Base-by-base conservation (phyloP, 2,888 invertebrate genomes). In the Eristalis pertinax region DNA sequence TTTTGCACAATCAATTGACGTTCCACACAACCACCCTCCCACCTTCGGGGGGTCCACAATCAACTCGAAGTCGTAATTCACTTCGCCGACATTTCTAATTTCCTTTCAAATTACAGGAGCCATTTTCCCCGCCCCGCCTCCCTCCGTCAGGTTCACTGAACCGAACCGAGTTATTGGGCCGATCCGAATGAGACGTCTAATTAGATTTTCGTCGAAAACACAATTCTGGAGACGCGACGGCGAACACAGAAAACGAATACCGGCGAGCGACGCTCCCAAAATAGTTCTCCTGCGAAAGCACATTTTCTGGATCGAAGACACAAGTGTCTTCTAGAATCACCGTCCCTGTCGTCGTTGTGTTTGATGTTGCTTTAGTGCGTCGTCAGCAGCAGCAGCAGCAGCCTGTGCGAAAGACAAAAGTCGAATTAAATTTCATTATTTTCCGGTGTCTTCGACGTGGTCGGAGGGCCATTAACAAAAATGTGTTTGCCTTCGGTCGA, bases 361-460 rank as follows among this genome's bases (percentile, higher is more conserved):
- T n/a, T 2, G 50, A 19, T 19, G 19, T 50, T 50, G 50, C 19
- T 10, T 19, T 19, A 19, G 19, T 19, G 50, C 50, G 50, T 50
- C 26, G 43, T 29, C 15, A 4, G 2, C 56, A 5, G 50, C 32
- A 5, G 32, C 32, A 15, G 24, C 60, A 24, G 24, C 15, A 60
- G n/a, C 19, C 24, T 5, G 38, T 24, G 62, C 2, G 13, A 62
- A 13, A 56, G 68, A 67, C 19, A 69, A 50, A 80, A 41, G 41
- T 13, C 63, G 24, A 82, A 74, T 85, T 81, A 19, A 78, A 82
- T 82, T 86, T 82, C 69, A 85, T 77, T 82, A 67, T 73, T 77
- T 81, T 77, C 77, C 73, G 64, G 50, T 60, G 73, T 65, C 50
- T n/a, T n/a, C 50, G 19, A 19, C 50, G 19, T n/a, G 26, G 32